These are phyloP conservation scores for Kryphioiulus occultus DNA, from an alignment of 2,888 invertebrate species.

Conservation along the genomic window DNA sequence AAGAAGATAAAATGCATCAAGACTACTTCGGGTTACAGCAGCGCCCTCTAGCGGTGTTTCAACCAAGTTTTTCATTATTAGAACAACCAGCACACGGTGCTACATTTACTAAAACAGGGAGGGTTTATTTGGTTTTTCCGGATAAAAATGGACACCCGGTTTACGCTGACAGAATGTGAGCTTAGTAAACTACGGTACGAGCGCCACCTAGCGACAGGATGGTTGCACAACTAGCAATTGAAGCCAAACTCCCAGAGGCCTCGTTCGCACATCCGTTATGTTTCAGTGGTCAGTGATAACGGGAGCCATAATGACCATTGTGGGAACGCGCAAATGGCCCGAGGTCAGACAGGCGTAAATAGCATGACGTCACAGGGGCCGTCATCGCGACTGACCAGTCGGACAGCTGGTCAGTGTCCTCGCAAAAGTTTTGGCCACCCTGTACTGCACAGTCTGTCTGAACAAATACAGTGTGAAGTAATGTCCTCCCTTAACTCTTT, in stretches of 20 bases:
- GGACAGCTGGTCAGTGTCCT: too few species aligned
- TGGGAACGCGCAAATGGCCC: slow-evolving; percentile 23
- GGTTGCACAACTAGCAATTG: not conserved
- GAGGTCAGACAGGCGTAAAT: slow-evolving; percentile 13
- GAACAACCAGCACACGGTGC: not conserved
- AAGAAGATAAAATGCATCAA: not conserved
- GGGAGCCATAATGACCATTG: slow-evolving; percentile 23
- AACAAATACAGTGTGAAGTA: too few species aligned
- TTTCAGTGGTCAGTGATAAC: slow-evolving; percentile 23
- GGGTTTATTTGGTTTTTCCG: too few species aligned
- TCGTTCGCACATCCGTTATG: slow-evolving; percentile 23
- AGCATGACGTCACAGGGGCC: not conserved
- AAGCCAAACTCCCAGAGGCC: slow-evolving; percentile 15
- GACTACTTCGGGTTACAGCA: not conserved
- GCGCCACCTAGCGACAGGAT: not conserved
- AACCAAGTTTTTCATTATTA: too few species aligned
- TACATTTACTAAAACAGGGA: not conserved
- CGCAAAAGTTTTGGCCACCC: too few species aligned
- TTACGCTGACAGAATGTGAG: too few species aligned
- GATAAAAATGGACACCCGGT: too few species aligned
- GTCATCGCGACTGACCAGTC: not conserved
- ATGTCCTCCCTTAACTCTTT: too few species aligned
- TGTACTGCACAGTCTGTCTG: too few species aligned
- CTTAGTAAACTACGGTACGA: not conserved
- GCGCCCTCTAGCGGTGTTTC: too few species aligned